Conservation (phyloP, 2,113 vertebrate genomes). For the Okapia johnstoni region DNA sequence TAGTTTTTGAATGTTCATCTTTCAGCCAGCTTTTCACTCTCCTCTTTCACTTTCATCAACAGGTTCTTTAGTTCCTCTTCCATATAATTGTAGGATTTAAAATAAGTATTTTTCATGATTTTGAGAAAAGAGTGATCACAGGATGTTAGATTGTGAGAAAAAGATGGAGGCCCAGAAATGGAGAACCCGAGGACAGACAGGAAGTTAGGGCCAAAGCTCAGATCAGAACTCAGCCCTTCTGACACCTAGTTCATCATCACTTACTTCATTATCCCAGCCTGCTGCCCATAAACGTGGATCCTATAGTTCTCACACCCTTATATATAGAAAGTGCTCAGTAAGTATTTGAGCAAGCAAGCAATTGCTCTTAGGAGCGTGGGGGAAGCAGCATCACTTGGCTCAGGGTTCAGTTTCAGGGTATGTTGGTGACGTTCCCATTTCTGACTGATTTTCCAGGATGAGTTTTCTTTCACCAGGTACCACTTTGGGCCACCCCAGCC, state of each 20-base stretch:
- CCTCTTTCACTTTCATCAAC: not conserved
- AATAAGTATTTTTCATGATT: not conserved
- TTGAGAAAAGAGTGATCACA: not conserved
- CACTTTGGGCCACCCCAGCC: not conserved
- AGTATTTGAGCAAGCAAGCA: not conserved
- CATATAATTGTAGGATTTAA: not conserved
- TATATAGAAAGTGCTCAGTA: rapidly evolving
- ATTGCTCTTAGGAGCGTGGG: rapidly evolving
- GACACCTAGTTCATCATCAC: not conserved
- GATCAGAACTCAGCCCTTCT: not conserved
- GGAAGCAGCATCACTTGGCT: not conserved
- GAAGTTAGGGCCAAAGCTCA: not conserved
- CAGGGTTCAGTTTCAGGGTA: not conserved
- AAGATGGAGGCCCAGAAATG: not conserved
- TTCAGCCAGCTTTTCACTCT: not conserved
- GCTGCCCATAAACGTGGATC: not conserved
- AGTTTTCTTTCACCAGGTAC: not conserved
- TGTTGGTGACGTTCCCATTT: not conserved
- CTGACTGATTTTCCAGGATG: not conserved
- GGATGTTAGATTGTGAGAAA: not conserved
- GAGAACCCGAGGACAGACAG: not conserved
- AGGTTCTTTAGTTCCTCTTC: not conserved
- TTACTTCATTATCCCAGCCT: not conserved
- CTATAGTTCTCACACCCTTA: rapidly evolving
- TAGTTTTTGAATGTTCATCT: not conserved